Evolutionary conservation across 2,888 invertebrate species (phyloP).

Genomic region (Rhabditophanes sp.): DNA sequence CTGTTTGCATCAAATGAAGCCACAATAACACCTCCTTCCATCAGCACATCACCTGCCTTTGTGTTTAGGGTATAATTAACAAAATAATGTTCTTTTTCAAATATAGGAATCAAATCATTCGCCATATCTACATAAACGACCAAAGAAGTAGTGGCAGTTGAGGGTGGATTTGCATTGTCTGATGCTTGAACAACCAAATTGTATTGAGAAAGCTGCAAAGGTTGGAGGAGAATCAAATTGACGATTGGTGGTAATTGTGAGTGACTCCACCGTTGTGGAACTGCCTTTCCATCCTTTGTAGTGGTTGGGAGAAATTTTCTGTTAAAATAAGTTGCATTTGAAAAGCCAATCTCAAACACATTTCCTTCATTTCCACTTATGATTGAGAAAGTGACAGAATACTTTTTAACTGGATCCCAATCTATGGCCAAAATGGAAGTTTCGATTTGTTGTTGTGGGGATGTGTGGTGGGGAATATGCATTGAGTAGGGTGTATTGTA

Average conservation of each 20-base stretch:
- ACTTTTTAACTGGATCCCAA: conserved; percentile 26
- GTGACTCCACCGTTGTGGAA: conserved; percentile 7
- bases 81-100: background rate
- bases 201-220: conserved; percentile 7
- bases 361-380: conserved; percentile 19
- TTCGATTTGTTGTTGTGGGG: too few relatives aligned
- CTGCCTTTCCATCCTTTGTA: conserved; percentile 9
- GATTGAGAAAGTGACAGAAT: conserved; percentile 20
- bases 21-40: conserved; percentile 10
- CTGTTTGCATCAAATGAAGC: conserved; percentile 7
- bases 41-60: conserved; percentile 10
- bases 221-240: conserved; percentile 9
- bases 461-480: conserved; percentile 14
- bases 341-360: too few relatives aligned
- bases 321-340: too few relatives aligned
- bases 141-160: background rate
- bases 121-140: conserved; percentile 1
- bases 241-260: conserved; percentile 13
- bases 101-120: conserved; percentile 1
- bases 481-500: conserved; percentile 30
- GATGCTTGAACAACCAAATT: conserved; percentile 16
- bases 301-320: too few relatives aligned
- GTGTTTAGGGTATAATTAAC: conserved; percentile 1
- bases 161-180: too few relatives aligned
- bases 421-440: conserved; percentile 34